Conservation (phyloP, 2,113 vertebrate species). For the Eonycteris spelaea region DNA sequence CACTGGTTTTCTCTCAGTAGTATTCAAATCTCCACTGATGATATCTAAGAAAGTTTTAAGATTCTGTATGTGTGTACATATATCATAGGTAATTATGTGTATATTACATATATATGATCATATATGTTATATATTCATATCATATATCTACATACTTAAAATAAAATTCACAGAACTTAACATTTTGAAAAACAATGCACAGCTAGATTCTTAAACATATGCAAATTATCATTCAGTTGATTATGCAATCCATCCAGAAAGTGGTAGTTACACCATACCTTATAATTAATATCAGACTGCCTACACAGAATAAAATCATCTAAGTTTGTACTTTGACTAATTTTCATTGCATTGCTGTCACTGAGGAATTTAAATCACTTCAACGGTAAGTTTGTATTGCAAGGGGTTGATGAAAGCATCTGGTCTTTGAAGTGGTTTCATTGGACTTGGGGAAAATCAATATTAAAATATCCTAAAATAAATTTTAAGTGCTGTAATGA, state of each 20-base stretch:
- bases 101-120: not conserved
- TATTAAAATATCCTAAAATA: not conserved
- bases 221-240: conserved; percentile 51
- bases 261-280: conserved; percentile 41
- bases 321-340: conserved; percentile 44
- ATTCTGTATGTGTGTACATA: not conserved
- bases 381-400: not conserved
- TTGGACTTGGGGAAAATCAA: not conserved
- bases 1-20: not conserved
- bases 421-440: not conserved
- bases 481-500: not conserved
- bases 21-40: not conserved
- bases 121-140: not conserved
- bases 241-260: conserved; percentile 55
- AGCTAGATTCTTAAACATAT: conserved; percentile 20
- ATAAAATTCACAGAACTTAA: conserved; percentile 11
- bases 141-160: not conserved
- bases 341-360: conserved; percentile 38
- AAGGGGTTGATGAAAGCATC: not conserved
- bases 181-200: not conserved
- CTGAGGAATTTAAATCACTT: conserved; percentile 36
- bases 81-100: not conserved
- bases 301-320: conserved; percentile 64
- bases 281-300: conserved; percentile 68
- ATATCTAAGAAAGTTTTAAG: not conserved